phyloP scores from a whole-genome alignment of 2,888 invertebrate species.

The Leistus spinibarbis region DNA sequence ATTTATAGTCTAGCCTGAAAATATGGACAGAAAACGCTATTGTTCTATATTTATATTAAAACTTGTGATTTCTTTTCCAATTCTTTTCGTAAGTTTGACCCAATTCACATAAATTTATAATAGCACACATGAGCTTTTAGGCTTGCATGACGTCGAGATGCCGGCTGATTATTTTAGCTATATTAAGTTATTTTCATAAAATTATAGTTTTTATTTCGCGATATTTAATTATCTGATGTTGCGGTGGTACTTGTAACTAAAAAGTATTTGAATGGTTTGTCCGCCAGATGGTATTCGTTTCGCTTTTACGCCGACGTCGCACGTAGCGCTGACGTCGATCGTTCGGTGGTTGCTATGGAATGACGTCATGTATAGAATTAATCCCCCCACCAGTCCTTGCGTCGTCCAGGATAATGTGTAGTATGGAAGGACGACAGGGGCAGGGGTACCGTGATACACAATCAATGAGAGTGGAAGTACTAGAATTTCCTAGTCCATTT shows the following conservation, averaged over 20 bases:
- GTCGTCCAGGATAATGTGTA: not conserved
- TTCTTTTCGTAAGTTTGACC: not conserved
- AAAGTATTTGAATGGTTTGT: not conserved
- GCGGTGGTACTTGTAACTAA: not conserved
- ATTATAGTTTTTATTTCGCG: not conserved
- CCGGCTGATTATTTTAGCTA: not conserved
- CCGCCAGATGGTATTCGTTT: not conserved
- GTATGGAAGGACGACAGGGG: not conserved
- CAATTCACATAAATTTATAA: not conserved
- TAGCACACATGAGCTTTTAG: not conserved
- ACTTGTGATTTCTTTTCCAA: not conserved
- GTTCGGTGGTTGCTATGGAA: slow-evolving; percentile 2
- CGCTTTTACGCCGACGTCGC: not conserved
- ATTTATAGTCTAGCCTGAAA: not conserved
- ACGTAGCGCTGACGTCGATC: slow-evolving; percentile 1
- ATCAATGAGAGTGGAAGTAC: not conserved
- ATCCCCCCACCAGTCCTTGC: not conserved
- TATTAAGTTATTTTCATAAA: not conserved
- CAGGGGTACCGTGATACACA: not conserved
- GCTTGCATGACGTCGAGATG: not conserved
- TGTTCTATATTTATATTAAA: not conserved
- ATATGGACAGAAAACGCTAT: not conserved
- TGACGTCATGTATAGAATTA: not conserved
- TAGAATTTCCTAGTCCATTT: not conserved
- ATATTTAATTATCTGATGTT: not conserved